A percentile compares a stretch with the other conserved stretches of the same genome.
phyloP scores from a whole-genome alignment of 2,797 vertebrate genomes.

The Acipenser ruthenus region DNA sequence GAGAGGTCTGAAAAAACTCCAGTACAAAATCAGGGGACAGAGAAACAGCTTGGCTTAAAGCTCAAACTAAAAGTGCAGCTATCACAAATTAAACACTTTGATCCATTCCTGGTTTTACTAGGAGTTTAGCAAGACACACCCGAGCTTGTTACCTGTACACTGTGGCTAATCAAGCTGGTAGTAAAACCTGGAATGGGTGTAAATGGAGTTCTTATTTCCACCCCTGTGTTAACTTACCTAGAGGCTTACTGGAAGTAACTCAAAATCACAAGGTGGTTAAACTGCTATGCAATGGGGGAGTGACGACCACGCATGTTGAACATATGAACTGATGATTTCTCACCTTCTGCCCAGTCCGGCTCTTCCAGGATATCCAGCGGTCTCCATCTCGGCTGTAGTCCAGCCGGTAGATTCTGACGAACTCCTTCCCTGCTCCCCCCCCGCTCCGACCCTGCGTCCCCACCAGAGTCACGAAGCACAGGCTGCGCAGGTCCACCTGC shows the following conservation, averaged over 20 bases:
- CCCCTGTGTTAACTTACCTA: background rate
- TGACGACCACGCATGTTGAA: too few species aligned
- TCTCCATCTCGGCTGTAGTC: slow-evolving; percentile 78
- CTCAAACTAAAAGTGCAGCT: background rate
- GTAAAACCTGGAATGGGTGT: too few species aligned
- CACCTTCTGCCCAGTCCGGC: slow-evolving; percentile 66
- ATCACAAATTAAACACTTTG: background rate
- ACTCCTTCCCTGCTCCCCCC: slow-evolving; percentile 72
- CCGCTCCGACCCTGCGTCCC: slow-evolving; percentile 82
- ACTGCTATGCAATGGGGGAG: too few species aligned
- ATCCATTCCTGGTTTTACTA: too few species aligned
- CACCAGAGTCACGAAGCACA: slow-evolving; percentile 77
- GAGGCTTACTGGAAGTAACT: background rate
- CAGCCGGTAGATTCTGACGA: slow-evolving; percentile 70
- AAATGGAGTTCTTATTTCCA: background rate
- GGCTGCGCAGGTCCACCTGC: slow-evolving; percentile 72
- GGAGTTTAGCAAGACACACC: too few species aligned
- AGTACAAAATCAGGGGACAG: slow-evolving; percentile 9
- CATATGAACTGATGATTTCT: background rate
- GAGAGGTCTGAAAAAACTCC: background rate
- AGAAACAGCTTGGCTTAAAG: background rate
- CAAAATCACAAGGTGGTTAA: too few species aligned
- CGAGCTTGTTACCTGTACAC: too few species aligned
- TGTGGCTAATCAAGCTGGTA: too few species aligned
- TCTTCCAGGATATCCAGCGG: slow-evolving; percentile 76